A percentile compares a stretch with the other conserved stretches of the same genome.
phyloP scores from a whole-genome alignment of 1,140 invertebrate genomes.

The Orius insidiosus region DNA sequence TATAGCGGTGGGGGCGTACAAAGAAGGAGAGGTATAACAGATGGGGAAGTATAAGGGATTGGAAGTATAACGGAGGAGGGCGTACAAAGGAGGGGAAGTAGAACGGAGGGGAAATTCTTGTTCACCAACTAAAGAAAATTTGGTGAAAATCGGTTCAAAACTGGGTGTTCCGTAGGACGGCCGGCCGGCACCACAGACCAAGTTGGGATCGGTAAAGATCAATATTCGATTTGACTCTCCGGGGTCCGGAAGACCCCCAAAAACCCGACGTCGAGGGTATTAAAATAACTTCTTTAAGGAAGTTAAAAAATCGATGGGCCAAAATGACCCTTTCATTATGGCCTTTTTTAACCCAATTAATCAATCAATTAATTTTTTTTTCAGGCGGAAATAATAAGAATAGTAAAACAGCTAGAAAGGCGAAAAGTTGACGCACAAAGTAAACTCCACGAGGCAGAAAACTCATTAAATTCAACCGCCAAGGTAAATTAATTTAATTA shows the following conservation, averaged over 20 bases:
- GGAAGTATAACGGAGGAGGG: too few relatives aligned
- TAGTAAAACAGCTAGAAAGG: constrained; percentile 16
- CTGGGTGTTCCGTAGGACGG: too few relatives aligned
- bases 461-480: constrained; percentile 12
- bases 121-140: too few relatives aligned
- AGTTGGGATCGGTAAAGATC: not conserved
- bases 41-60: too few relatives aligned
- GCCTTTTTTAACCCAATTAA: not conserved
- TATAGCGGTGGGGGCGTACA: too few relatives aligned
- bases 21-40: too few relatives aligned
- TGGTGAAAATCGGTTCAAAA: too few relatives aligned
- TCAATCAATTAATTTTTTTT: constrained; percentile 6
- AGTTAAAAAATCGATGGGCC: too few relatives aligned
- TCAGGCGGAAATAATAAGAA: constrained; percentile 13
- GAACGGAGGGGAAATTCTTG: too few relatives aligned
- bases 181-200: too few relatives aligned
- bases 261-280: not conserved
- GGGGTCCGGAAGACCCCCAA: not conserved
- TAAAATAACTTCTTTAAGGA: not conserved
- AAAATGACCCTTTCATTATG: too few relatives aligned
- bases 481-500: constrained; percentile 15
- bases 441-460: constrained; percentile 14
- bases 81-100: too few relatives aligned
- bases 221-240: not conserved
- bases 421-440: constrained; percentile 15